phyloP scores from a whole-genome alignment of 2,797 vertebrate genomes.

The Amblyopsis hoosieri region DNA sequence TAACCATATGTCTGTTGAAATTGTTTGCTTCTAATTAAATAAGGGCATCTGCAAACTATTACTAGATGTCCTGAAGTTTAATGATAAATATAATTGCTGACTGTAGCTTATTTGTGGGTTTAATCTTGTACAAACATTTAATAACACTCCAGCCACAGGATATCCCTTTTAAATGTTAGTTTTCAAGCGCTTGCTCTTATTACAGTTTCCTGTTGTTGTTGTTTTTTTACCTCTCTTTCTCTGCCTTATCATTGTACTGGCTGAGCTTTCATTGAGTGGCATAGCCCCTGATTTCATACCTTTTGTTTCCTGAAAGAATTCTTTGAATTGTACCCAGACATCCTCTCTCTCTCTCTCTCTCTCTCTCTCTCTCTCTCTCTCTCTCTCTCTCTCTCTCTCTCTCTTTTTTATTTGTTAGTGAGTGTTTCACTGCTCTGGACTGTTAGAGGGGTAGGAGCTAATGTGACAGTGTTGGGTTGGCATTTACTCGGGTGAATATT shows the following conservation, averaged over 20 bases:
- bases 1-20: slow-evolving; percentile 60
- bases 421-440: slow-evolving; percentile 47
- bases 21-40: slow-evolving; percentile 64
- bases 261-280: slow-evolving; percentile 56
- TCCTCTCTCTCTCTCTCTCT: slow-evolving; percentile 45
- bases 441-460: slow-evolving; percentile 36
- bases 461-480: slow-evolving; percentile 66
- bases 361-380: slow-evolving; percentile 39
- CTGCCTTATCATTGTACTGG: slow-evolving; percentile 18
- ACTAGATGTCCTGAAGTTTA: slow-evolving; percentile 51
- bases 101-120: slow-evolving; percentile 50
- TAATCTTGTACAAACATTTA: slow-evolving; percentile 40
- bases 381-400: slow-evolving; percentile 32
- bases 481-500: slow-evolving; percentile 67
- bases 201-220: slow-evolving; percentile 23
- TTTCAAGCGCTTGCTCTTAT: slow-evolving; percentile 29
- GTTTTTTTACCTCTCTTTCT: slow-evolving; percentile 22
- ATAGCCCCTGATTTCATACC: slow-evolving; percentile 37
- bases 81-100: slow-evolving; percentile 42
- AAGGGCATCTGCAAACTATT: slow-evolving; percentile 63
- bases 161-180: slow-evolving; percentile 28
- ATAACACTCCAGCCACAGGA: slow-evolving; percentile 33
- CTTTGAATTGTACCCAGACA: slow-evolving; percentile 32
- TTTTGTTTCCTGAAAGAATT: slow-evolving; percentile 63
- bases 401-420: slow-evolving; percentile 51